Evolutionary conservation across 1,140 invertebrate genomes (phyloP).

Genomic region (Danaus melanippus): DNA sequence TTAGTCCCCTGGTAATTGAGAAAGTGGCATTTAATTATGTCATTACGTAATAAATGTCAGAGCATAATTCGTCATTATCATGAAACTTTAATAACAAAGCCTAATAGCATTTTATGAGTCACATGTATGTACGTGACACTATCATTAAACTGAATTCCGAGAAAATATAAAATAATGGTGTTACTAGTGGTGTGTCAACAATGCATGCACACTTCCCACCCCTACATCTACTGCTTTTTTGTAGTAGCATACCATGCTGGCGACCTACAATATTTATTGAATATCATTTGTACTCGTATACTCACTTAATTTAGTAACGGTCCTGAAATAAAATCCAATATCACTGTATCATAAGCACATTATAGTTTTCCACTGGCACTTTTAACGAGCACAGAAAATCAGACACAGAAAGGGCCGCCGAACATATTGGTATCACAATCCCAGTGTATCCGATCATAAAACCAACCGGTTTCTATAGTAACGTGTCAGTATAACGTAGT

Average conservation of each 20-base stretch:
- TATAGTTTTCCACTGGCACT: constrained; percentile 37
- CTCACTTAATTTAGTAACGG: constrained; percentile 39
- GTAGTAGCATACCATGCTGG: constrained; percentile 33
- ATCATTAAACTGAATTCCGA: constrained; percentile 10
- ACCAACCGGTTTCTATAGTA: constrained; percentile 50
- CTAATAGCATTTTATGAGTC: too few relatives aligned
- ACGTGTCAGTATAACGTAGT: constrained; percentile 24
- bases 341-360: constrained; percentile 30
- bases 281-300: constrained; percentile 16
- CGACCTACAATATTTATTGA: constrained; percentile 31
- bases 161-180: constrained; percentile 20
- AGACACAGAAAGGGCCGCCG: constrained; percentile 37
- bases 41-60: background rate
- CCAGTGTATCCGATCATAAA: constrained; percentile 36
- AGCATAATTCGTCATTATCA: background rate
- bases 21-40: background rate
- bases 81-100: constrained; percentile 1
- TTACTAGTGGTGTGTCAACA: constrained; percentile 48
- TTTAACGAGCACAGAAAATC: constrained; percentile 27
- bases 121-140: too few relatives aligned
- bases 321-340: constrained; percentile 34
- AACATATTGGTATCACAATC: constrained; percentile 50
- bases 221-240: constrained; percentile 52
- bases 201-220: constrained; percentile 54
- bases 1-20: too few relatives aligned